A percentile compares a stretch with the other conserved stretches of the same genome.
Conservation (phyloP, 2,888 invertebrate species). For the Eristalinus aeneus region DNA sequence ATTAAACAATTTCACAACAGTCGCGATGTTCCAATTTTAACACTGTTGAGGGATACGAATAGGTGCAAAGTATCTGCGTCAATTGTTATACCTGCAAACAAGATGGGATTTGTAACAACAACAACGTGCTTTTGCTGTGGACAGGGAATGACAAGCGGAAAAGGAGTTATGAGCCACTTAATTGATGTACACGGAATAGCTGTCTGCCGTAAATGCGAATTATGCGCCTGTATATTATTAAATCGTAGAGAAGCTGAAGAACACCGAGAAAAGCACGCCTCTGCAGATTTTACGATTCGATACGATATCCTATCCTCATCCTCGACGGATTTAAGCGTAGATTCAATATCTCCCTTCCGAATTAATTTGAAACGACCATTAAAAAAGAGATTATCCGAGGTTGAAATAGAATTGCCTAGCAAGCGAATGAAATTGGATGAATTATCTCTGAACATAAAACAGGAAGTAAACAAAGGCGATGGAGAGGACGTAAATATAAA, state of each 20-base stretch:
- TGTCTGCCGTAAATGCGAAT: constrained; percentile 24
- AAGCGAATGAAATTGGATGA: constrained; percentile 22
- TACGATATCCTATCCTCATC: constrained; percentile 18
- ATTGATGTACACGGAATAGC: constrained; percentile 31
- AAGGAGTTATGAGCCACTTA: constrained; percentile 20
- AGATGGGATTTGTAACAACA: constrained; percentile 10
- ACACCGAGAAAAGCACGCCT: constrained; percentile 12
- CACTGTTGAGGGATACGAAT: constrained; percentile 1
- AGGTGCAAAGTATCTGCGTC: constrained; percentile 14
- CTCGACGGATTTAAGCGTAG: constrained; percentile 6
- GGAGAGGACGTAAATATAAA: neutral
- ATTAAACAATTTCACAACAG: constrained; percentile 42
- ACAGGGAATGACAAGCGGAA: neutral
- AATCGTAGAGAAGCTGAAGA: constrained; percentile 18
- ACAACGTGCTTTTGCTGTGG: constrained; percentile 46
- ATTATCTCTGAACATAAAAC: neutral
- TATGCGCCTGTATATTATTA: constrained; percentile 29
- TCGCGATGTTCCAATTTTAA: constrained; percentile 53
- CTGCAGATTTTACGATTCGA: constrained; percentile 8
- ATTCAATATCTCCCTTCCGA: constrained; percentile 16
- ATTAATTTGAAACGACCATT: constrained; percentile 12
- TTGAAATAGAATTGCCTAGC: neutral
- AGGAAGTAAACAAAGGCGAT: constrained; percentile 24
- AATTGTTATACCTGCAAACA: constrained; percentile 31
- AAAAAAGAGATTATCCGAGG: constrained; percentile 16